These are phyloP conservation scores for Palaemon carinicauda DNA, from an alignment of 1,140 invertebrate genomes.

Conservation along the genomic window DNA sequence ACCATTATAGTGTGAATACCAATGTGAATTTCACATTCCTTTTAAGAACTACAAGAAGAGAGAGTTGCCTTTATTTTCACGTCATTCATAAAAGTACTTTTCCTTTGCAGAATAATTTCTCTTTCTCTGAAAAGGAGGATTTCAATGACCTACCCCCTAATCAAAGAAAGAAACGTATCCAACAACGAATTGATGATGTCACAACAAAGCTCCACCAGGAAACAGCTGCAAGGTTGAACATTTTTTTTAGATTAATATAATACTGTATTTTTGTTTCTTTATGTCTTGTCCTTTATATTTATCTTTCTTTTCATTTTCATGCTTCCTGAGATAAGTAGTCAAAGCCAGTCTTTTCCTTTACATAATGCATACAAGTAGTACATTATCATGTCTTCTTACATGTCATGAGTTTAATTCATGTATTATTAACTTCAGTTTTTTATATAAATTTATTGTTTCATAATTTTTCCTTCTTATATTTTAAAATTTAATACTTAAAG, in stretches of 20 bases:
- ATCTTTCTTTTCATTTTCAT: not conserved
- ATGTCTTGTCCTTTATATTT: not conserved
- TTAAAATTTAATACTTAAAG: no score
- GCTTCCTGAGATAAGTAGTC: no score
- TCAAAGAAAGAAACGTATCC: conserved; percentile 93
- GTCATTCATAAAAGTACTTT: not conserved
- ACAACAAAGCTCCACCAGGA: conserved; percentile 89
- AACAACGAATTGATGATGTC: conserved; percentile 88
- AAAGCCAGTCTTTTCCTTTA: no score
- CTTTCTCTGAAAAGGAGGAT: conserved; percentile 69
- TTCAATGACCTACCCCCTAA: conserved; percentile 96
- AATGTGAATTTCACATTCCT: not conserved
- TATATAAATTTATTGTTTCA: no score
- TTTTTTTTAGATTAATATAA: not conserved
- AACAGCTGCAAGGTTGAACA: conserved; percentile 78
- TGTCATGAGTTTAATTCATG: no score
- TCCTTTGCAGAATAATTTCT: conserved; percentile 53
- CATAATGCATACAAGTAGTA: no score
- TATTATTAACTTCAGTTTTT: no score
- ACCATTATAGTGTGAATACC: no score
- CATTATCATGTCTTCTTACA: no score
- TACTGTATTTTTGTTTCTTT: not conserved
- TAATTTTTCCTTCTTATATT: no score
- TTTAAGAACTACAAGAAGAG: not conserved
- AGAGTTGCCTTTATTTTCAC: not conserved